Evolutionary conservation across 2,888 invertebrate species (phyloP).

Genomic region (Bugulina stolonifera): DNA sequence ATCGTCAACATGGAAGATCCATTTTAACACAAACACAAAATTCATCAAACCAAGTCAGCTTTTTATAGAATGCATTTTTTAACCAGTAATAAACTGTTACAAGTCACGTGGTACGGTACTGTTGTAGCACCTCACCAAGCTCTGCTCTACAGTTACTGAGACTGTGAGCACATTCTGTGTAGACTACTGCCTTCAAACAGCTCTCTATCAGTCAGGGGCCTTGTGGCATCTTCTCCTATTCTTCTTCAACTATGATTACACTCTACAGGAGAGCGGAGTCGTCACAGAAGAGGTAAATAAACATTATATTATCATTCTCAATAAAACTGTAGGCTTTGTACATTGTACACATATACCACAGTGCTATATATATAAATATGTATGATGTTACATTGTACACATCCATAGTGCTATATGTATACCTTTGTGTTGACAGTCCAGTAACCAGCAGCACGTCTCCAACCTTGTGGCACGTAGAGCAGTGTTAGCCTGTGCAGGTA

Average conservation of each 20-base stretch:
- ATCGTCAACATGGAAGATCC: too few relatives aligned
- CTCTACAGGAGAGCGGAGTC: slow-evolving; percentile 91
- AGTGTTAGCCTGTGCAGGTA: slow-evolving; percentile 73
- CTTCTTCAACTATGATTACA: slow-evolving; percentile 92
- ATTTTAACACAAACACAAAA: too few relatives aligned
- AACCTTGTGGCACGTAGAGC: slow-evolving; percentile 85
- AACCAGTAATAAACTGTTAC: too few relatives aligned
- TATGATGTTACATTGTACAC: too few relatives aligned
- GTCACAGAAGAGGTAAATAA: slow-evolving; percentile 44
- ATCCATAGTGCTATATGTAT: too few relatives aligned
- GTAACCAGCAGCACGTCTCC: slow-evolving; percentile 67
- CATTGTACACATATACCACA: too few relatives aligned
- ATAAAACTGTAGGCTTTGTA: too few relatives aligned
- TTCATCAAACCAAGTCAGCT: too few relatives aligned
- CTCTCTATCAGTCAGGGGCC: slow-evolving; percentile 63
- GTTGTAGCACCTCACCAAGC: slow-evolving; percentile 65
- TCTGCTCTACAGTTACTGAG: slow-evolving; percentile 81
- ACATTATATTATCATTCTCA: too few relatives aligned
- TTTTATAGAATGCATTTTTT: too few relatives aligned
- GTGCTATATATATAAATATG: too few relatives aligned
- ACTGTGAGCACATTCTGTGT: slow-evolving; percentile 80
- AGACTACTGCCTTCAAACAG: slow-evolving; percentile 73
- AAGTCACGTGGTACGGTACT: too few relatives aligned
- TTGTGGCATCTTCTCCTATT: slow-evolving; percentile 85
- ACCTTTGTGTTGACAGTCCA: neutral